Evolutionary conservation across 2,797 vertebrate species (phyloP).

Genomic region (Iguana delicatissima): DNA sequence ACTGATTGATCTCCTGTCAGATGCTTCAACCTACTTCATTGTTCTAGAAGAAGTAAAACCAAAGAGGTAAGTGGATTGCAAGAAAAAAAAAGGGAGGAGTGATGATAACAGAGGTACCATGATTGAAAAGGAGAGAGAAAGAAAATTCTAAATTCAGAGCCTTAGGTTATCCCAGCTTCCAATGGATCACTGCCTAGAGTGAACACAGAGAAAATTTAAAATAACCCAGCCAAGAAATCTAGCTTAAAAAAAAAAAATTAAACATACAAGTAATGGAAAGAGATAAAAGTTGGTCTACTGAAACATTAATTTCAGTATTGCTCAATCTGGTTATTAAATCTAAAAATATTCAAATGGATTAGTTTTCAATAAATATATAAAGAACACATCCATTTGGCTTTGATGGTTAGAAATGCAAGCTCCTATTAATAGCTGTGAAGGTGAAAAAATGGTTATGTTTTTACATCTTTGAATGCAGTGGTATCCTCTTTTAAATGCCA

Average conservation of each 20-base stretch:
- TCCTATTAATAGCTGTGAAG: background rate
- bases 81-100: background rate
- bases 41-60: slow-evolving; percentile 6
- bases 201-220: slow-evolving; percentile 21
- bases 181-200: slow-evolving; percentile 9
- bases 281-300: slow-evolving; percentile 13
- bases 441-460: background rate
- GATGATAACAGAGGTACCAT: background rate
- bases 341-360: slow-evolving; percentile 16
- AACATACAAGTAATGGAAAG: background rate
- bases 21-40: background rate
- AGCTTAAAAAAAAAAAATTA: slow-evolving; percentile 19
- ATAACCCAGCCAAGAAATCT: background rate
- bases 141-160: background rate
- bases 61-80: background rate
- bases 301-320: slow-evolving; percentile 19
- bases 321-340: slow-evolving; percentile 6
- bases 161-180: slow-evolving; percentile 32
- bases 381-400: background rate
- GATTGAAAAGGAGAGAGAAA: background rate
- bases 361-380: background rate
- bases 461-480: background rate
- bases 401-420: background rate
- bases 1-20: slow-evolving; percentile 1
- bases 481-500: background rate